phyloP scores from a whole-genome alignment of 1,140 invertebrate species.

The Acromyrmex charruanus region DNA sequence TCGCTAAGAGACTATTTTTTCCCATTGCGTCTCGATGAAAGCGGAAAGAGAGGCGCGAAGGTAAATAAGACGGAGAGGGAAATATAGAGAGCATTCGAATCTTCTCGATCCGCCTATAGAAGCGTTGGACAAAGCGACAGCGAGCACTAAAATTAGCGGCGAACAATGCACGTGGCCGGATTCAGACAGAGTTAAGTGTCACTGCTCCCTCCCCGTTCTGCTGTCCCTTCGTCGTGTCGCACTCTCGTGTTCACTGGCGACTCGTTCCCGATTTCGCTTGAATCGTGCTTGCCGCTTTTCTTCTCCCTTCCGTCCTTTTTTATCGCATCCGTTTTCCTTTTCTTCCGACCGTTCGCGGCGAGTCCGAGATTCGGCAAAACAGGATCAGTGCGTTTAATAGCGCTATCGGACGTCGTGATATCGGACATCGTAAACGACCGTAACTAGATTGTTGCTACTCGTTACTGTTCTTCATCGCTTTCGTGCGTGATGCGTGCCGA shows the following conservation, averaged over 20 bases:
- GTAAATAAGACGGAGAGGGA: constrained; percentile 40
- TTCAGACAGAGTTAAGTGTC: constrained; percentile 71
- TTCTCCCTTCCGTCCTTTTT: constrained; percentile 61
- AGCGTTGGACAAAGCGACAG: constrained; percentile 74
- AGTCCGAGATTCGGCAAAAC: background rate
- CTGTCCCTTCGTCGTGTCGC: constrained; percentile 59
- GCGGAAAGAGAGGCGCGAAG: background rate
- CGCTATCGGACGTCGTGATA: constrained; percentile 22
- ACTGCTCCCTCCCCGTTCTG: constrained; percentile 25
- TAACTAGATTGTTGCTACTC: constrained; percentile 1
- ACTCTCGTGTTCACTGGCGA: constrained; percentile 33
- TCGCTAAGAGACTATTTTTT: constrained; percentile 52
- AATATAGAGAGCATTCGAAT: constrained; percentile 70
- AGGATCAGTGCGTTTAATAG: constrained; percentile 31
- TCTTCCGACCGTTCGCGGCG: constrained; percentile 45
- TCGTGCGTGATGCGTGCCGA: constrained; percentile 65
- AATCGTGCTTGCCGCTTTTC: constrained; percentile 15
- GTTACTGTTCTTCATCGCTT: constrained; percentile 42
- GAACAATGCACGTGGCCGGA: constrained; percentile 76
- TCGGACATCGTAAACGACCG: background rate
- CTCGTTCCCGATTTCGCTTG: constrained; percentile 50
- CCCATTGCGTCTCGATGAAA: constrained; percentile 28
- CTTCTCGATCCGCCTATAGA: constrained; percentile 73
- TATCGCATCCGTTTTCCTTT: constrained; percentile 29
- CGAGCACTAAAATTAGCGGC: constrained; percentile 74